Evolutionary conservation across 2,888 invertebrate genomes (phyloP).

Genomic region (Lepidocyrtoides sp.): DNA sequence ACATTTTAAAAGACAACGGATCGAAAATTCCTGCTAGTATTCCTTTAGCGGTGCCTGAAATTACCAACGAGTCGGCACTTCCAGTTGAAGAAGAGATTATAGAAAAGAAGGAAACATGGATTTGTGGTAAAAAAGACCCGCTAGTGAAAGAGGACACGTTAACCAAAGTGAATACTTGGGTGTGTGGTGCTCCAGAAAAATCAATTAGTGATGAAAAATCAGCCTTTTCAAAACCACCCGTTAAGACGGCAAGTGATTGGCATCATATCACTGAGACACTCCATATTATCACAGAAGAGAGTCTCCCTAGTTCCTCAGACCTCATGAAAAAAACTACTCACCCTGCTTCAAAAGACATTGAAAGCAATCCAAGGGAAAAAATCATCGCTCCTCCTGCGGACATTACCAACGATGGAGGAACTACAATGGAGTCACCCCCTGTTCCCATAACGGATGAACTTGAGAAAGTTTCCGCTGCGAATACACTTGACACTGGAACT

Average conservation of each 20-base stretch:
- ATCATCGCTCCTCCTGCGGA: too few relatives aligned
- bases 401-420: too few relatives aligned
- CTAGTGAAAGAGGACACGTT: conserved; percentile 15
- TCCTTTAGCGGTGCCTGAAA: conserved; percentile 6
- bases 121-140: conserved; percentile 48
- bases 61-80: neutral
- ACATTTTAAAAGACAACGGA: neutral
- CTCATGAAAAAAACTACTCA: neutral
- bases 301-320: too few relatives aligned
- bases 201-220: neutral
- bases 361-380: too few relatives aligned
- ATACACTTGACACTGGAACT: too few relatives aligned
- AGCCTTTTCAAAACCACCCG: neutral
- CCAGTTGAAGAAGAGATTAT: conserved; percentile 37
- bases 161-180: conserved; percentile 27
- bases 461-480: too few relatives aligned
- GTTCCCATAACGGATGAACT: too few relatives aligned
- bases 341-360: neutral
- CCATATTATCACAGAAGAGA: too few relatives aligned
- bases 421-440: too few relatives aligned
- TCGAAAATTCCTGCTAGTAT: neutral
- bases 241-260: neutral
- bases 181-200: conserved; percentile 46
- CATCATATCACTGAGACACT: neutral
- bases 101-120: conserved; percentile 37